These are phyloP conservation scores for Deilephila elpenor DNA, from an alignment of 2,888 invertebrate genomes.

Conservation along the genomic window DNA sequence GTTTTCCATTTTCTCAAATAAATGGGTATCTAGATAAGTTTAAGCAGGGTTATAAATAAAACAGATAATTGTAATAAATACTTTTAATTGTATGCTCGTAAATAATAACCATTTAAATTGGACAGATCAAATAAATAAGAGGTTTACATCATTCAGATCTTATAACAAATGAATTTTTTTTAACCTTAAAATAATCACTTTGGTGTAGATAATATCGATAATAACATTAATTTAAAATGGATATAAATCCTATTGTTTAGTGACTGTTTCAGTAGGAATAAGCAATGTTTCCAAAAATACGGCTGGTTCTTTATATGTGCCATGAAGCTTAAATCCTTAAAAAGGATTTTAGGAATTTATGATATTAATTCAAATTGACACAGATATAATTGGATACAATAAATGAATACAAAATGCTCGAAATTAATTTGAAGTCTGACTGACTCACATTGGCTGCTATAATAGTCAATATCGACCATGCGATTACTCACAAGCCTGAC, in stretches of 20 bases:
- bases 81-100: slow-evolving; percentile 54
- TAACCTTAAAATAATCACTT: slow-evolving; percentile 39
- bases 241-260: background rate
- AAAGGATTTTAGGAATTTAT: background rate
- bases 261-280: background rate
- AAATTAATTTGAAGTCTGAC: background rate
- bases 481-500: too few relatives aligned
- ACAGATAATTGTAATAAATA: slow-evolving; percentile 51
- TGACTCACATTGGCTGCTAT: too few relatives aligned
- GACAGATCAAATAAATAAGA: slow-evolving; percentile 52
- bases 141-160: slow-evolving; percentile 57
- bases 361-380: background rate
- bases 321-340: background rate
- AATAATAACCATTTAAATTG: slow-evolving; percentile 62
- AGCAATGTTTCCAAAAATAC: slow-evolving; percentile 6
- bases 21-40: too few relatives aligned
- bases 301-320: background rate
- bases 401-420: background rate
- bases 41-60: slow-evolving; percentile 36
- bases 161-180: slow-evolving; percentile 42
- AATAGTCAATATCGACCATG: too few relatives aligned
- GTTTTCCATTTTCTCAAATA: too few relatives aligned
- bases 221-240: slow-evolving; percentile 26
- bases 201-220: slow-evolving; percentile 38
- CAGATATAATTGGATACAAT: background rate